Evolutionary conservation across 2,113 vertebrate genomes (phyloP), one percentile per base, ranked within the genome.

Genomic region (Daphoenositta chrysoptera): DNA sequence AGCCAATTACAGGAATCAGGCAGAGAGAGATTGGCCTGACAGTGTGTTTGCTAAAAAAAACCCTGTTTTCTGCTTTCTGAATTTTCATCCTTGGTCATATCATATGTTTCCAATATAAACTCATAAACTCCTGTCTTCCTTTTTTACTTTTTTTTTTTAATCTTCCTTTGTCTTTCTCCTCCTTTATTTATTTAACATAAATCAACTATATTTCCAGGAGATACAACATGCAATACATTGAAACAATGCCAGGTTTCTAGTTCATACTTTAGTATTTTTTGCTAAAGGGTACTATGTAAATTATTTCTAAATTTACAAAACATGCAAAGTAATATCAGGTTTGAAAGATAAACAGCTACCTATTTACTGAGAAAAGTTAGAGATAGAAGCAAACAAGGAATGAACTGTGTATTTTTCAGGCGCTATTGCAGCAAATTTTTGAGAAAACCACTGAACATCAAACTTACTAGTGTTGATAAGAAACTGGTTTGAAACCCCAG

Each of bases 381-480:
- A 44, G 6, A 20, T 2, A 51, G 45, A 47, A 70, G 15, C 10
- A 82, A 56, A 69, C 15, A 65, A 45, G 4, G 14, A 77, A 90
- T 39, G 15, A 56, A 47, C 6, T 57, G 10, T 3, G 6, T 54
- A 20, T 58, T 94, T 92, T 91, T 68, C 50, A 84, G 42, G 28
- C 51, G 9, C 13, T 42, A 45, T 71, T 88, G 53, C 33, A 65
- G 83, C 11, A 94, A 23, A 20, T 27, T 81, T 76, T 77, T 71
- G 47, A 92, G 17, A 54, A 96, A 94, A 75, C 1, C 31, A 40
- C 22, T 83, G 30, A 89, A 94, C 23, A 82, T 77, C 75, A 89
- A 58, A 99, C 99, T 99, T 98, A 99, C 99, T 99, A 95, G 99
- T 99, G 98, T 99, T 99, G 97, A 99, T 99, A 97, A 99, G 99